Conservation (phyloP, 1,140 invertebrate genomes). For the Amphibalanus amphitrite region DNA sequence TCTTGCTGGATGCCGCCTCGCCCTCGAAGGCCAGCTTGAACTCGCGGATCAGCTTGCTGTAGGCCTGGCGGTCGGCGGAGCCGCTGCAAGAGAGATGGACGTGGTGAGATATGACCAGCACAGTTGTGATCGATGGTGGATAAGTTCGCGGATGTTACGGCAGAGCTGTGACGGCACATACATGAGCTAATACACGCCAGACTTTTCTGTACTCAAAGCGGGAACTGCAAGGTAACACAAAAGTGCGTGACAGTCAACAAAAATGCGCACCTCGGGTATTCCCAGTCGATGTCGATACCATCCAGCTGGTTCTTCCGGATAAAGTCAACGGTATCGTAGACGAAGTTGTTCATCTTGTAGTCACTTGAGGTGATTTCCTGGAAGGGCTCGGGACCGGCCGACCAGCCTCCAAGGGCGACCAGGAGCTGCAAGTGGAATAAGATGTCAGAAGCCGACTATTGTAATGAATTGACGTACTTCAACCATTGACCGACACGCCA, state of each 20-base stretch:
- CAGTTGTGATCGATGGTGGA: too few species aligned
- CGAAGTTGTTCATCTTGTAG: conserved; percentile 86
- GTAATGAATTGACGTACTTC: too few species aligned
- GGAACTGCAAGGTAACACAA: too few species aligned
- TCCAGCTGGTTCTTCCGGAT: conserved; percentile 80
- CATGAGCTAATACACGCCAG: too few species aligned
- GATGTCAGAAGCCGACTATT: too few species aligned
- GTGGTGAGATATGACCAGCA: too few species aligned
- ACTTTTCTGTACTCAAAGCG: too few species aligned
- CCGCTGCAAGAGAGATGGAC: not conserved
- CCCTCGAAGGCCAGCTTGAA: conserved; percentile 75
- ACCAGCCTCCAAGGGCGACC: conserved; percentile 85
- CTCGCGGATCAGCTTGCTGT: conserved; percentile 64
- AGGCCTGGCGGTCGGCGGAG: conserved; percentile 29
- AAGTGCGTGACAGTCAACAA: too few species aligned
- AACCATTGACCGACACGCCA: too few species aligned
- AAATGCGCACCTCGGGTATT: conserved; percentile 36
- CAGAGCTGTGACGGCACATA: too few species aligned
- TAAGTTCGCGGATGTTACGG: too few species aligned
- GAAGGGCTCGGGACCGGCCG: conserved; percentile 79
- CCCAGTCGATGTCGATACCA: conserved; percentile 92
- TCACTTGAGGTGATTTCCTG: conserved; percentile 77
- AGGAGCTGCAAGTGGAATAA: too few species aligned
- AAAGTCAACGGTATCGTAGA: conserved; percentile 84
- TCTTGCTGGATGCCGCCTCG: conserved; percentile 56